These are phyloP conservation scores for Ephialtes manifestator DNA, from an alignment of 2,888 invertebrate species.

Conservation along the genomic window DNA sequence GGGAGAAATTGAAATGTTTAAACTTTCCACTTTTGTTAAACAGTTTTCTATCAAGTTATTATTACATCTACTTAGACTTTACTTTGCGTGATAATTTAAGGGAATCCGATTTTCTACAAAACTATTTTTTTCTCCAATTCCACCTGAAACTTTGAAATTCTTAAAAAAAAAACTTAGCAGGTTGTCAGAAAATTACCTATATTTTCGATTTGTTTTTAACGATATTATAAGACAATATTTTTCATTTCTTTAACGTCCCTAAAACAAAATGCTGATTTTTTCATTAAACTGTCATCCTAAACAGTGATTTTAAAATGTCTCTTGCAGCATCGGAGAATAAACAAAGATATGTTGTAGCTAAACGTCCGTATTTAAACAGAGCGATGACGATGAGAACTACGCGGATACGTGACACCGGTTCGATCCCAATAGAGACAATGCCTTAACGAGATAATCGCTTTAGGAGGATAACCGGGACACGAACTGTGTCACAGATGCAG, in stretches of 20 bases:
- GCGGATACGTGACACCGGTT: constrained; percentile 68
- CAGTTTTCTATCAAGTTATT: too few relatives aligned
- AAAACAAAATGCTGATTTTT: not conserved
- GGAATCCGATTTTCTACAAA: too few relatives aligned
- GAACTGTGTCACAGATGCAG: constrained; percentile 61
- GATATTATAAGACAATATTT: not conserved
- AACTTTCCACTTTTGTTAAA: too few relatives aligned
- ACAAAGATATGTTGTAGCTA: not conserved
- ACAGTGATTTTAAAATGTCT: not conserved
- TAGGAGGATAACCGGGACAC: constrained; percentile 77
- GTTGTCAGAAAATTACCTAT: too few relatives aligned
- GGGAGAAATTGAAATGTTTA: too few relatives aligned
- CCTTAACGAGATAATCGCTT: constrained; percentile 83
- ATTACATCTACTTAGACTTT: too few relatives aligned
- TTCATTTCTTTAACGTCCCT: not conserved
- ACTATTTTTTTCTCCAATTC: too few relatives aligned
- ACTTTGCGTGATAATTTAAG: too few relatives aligned
- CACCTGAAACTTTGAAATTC: too few relatives aligned
- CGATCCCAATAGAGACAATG: constrained; percentile 80
- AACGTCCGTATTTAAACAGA: constrained; percentile 31
- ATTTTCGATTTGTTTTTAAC: not conserved
- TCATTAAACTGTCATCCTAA: too few relatives aligned
- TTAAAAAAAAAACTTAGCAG: too few relatives aligned
- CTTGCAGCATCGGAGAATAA: not conserved
- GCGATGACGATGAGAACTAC: constrained; percentile 45